Conservation (phyloP, 2,888 invertebrate species). For the Auanema freiburgensis region DNA sequence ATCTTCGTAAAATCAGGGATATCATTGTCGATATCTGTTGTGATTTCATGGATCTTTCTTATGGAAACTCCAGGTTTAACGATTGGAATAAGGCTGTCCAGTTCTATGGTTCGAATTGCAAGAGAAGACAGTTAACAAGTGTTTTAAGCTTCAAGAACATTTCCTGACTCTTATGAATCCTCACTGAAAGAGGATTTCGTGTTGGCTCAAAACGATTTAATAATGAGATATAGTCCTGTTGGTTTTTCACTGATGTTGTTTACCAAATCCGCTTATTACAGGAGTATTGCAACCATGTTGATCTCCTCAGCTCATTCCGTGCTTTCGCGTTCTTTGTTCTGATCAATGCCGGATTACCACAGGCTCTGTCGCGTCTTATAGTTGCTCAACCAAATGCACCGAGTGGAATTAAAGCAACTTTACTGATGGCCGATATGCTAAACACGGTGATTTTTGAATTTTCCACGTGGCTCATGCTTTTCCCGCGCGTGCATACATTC, state of each 20-base stretch:
- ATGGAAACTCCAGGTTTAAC: slow-evolving; percentile 46
- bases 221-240: slow-evolving; percentile 34
- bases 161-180: slow-evolving; percentile 31
- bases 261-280: slow-evolving; percentile 18
- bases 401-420: slow-evolving; percentile 54
- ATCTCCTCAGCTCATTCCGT: slow-evolving; percentile 52
- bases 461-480: no score
- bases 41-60: slow-evolving; percentile 55
- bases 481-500: no score
- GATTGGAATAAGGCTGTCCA: slow-evolving; percentile 51
- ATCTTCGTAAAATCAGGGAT: slow-evolving; percentile 47
- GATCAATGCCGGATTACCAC: slow-evolving; percentile 50
- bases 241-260: slow-evolving; percentile 11
- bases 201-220: slow-evolving; percentile 44
- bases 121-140: background rate
- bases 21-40: slow-evolving; percentile 54
- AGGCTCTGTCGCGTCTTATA: slow-evolving; percentile 54
- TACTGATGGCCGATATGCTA: slow-evolving; percentile 56
- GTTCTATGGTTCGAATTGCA: slow-evolving; percentile 40
- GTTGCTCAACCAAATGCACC: slow-evolving; percentile 53
- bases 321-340: slow-evolving; percentile 51
- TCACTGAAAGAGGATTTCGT: slow-evolving; percentile 58
- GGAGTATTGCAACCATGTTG: slow-evolving; percentile 34
- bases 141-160: slow-evolving; percentile 33
- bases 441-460: slow-evolving; percentile 25